Evolutionary conservation across 1,140 invertebrate genomes (phyloP).

Genomic region (Vanessa tameamea): DNA sequence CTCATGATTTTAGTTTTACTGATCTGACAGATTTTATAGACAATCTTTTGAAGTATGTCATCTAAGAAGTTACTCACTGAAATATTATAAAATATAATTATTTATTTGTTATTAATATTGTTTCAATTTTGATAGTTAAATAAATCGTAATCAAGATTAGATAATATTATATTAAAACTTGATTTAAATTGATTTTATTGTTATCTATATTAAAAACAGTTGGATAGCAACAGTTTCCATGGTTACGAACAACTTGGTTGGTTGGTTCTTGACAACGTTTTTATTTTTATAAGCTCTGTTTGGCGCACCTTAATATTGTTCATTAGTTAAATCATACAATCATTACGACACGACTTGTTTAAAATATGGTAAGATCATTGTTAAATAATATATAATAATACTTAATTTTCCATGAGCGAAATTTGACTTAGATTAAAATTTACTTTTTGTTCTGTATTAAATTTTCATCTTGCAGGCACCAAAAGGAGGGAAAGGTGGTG

Average conservation of each 20-base stretch:
- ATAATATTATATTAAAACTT: neutral
- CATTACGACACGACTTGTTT: neutral
- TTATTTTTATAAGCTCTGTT: constrained; percentile 9
- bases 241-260: neutral
- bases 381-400: neutral
- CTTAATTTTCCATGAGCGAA: neutral
- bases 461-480: constrained; percentile 56
- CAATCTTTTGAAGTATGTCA: neutral
- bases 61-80: no score
- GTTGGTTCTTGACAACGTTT: constrained; percentile 20
- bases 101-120: no score
- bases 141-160: neutral
- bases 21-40: neutral
- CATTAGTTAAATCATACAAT: neutral
- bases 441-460: no score
- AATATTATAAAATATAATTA: no score
- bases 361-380: constrained; percentile 13
- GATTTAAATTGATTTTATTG: constrained; percentile 6
- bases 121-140: no score
- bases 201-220: constrained; percentile 10
- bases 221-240: constrained; percentile 9
- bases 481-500: constrained; percentile 62
- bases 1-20: neutral
- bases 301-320: neutral
- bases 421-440: no score